Evolutionary conservation across 64 coral and sea anemone species (phyloP).

Genomic region (Orbicella faveolata): DNA sequence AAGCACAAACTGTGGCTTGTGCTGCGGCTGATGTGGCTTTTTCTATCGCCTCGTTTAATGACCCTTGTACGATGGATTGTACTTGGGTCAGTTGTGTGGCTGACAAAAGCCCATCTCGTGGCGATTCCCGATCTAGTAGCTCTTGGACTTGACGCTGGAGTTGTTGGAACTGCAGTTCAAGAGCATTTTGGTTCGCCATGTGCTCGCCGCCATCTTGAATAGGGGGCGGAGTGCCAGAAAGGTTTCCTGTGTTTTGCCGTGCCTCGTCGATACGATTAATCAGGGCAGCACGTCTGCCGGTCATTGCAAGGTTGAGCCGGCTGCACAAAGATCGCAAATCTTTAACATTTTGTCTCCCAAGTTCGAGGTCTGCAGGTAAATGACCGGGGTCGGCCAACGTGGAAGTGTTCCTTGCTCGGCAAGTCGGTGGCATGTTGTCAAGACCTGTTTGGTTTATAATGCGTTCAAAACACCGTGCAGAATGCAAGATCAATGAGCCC

Average conservation of each 20-base stretch:
- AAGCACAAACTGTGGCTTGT: background rate
- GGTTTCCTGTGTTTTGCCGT: background rate
- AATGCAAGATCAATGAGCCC: too few species aligned
- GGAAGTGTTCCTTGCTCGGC: background rate
- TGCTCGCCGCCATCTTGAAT: too few species aligned
- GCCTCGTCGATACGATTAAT: background rate
- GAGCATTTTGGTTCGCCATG: too few species aligned
- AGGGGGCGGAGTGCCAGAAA: too few species aligned
- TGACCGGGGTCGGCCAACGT: background rate
- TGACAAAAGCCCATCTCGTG: background rate
- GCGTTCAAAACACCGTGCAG: too few species aligned
- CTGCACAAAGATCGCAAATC: background rate
- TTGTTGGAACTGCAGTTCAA: background rate
- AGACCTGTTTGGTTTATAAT: too few species aligned
- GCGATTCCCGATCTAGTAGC: constrained; percentile 1
- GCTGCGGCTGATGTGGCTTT: background rate
- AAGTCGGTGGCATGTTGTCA: background rate
- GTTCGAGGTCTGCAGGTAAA: background rate
- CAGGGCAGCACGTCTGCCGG: background rate
- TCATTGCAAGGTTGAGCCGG: background rate
- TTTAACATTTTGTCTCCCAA: background rate
- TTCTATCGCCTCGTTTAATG: background rate
- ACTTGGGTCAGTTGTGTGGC: constrained; percentile 7
- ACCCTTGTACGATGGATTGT: constrained; percentile 12
- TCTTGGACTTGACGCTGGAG: constrained; percentile 8